phyloP scores from a whole-genome alignment of 2,113 vertebrate genomes.

The Ophiodon elongatus region DNA sequence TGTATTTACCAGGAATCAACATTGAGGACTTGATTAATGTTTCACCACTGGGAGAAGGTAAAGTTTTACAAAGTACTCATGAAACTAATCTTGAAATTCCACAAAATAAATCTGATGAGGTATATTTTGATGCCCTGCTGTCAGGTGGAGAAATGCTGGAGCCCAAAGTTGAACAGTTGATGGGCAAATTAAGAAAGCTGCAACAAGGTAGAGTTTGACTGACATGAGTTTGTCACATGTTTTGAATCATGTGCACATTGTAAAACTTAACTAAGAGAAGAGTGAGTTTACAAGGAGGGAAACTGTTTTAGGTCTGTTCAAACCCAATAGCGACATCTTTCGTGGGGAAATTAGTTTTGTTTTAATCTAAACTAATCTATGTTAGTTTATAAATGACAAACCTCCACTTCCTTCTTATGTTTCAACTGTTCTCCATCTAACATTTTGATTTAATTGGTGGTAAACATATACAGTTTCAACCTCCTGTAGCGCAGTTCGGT shows the following conservation, averaged over 20 bases:
- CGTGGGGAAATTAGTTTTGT: not conserved
- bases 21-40: conserved; percentile 35
- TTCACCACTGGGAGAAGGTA: conserved; percentile 21
- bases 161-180: conserved; percentile 60
- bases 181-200: conserved; percentile 55
- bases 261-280: too few relatives aligned
- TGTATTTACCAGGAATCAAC: conserved; percentile 41
- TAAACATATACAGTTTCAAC: not conserved
- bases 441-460: not conserved
- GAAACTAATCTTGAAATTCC: not conserved
- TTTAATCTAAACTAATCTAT: too few relatives aligned
- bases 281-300: not conserved
- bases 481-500: not conserved
- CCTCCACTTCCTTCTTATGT: not conserved
- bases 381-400: not conserved
- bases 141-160: conserved; percentile 45
- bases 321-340: conserved; percentile 6
- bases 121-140: not conserved
- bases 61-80: not conserved
- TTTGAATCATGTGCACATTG: not conserved
- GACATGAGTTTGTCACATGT: not conserved
- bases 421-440: not conserved
- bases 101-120: not conserved
- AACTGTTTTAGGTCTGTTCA: not conserved
- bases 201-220: conserved; percentile 58